Conservation (phyloP, 1,140 invertebrate species). For the Diachasmimorpha longicaudata region DNA sequence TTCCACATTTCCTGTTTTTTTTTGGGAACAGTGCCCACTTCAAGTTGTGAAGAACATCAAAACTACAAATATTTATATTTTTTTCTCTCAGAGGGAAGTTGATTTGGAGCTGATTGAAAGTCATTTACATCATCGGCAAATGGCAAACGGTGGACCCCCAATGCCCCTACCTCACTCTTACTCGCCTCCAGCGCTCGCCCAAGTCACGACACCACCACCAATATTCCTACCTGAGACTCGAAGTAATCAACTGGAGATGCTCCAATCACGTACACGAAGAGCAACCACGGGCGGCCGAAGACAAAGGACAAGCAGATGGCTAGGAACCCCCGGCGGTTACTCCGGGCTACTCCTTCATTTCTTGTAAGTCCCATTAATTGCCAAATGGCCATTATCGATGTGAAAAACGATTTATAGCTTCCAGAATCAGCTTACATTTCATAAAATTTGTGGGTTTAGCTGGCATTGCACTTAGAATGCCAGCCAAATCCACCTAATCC, state of each 20-base stretch:
- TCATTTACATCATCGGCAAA: slow-evolving; percentile 50
- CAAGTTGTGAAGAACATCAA: no score
- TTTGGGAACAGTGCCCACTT: no score
- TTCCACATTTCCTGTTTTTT: neutral
- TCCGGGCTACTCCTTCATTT: slow-evolving; percentile 80
- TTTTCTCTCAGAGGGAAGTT: slow-evolving; percentile 46
- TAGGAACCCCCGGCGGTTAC: slow-evolving; percentile 67
- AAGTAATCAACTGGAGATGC: slow-evolving; percentile 57
- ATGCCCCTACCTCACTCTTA: slow-evolving; percentile 59
- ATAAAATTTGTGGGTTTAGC: no score
- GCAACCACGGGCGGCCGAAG: slow-evolving; percentile 56
- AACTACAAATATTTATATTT: no score
- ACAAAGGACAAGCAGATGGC: slow-evolving; percentile 64
- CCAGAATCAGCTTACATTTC: no score
- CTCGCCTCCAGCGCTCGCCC: slow-evolving; percentile 55
- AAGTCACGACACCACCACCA: slow-evolving; percentile 61
- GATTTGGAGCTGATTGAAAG: slow-evolving; percentile 53
- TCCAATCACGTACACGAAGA: slow-evolving; percentile 58
- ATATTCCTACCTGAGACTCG: slow-evolving; percentile 66
- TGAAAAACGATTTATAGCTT: no score
- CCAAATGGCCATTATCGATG: no score
- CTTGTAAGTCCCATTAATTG: slow-evolving; percentile 68
- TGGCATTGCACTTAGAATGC: no score
- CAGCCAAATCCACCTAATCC: no score
- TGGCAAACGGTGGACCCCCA: slow-evolving; percentile 50